Base-by-base conservation (phyloP, 2,797 vertebrate species). In the Triplophysa bombifrons region DNA sequence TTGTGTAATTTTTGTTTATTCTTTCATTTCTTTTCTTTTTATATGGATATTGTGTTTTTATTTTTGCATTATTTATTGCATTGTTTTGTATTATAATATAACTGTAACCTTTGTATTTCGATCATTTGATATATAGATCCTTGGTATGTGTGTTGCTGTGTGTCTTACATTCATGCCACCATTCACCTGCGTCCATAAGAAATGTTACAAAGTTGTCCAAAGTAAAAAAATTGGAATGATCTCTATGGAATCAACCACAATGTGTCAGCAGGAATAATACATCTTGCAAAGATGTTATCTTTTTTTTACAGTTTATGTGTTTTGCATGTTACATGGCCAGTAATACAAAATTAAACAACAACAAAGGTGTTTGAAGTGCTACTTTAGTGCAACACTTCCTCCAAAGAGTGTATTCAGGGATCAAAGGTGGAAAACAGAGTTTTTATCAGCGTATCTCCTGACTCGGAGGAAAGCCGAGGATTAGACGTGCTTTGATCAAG, bases 361-460 rank as follows among this genome's bases (percentile, higher is more conserved):
- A 74, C 72, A 69, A 83, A 71, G 44, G 65, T 19, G 65, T 77
- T 27, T 79, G 46, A 72, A 74, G 74, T 71, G 63, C 65, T 78
- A 67, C 53, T 76, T 79, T 30, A 71, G 71, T 25, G 64, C 63
- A 41, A 58, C 71, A 78, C 82, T 84, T 84, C 80, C 80, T 82
- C 38, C 22, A 51, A 66, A 76, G 74, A 60, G 50, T 73, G 84
- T 80, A 73, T 76, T 82, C 68, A 78, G 72, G 78, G 78, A 77
- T 71, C 80, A 82, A 85, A 85, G 84, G 82, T 85, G 80, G 53
- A 70, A 65, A 67, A 68, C 61, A 58, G 22, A 56, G 50, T 53
- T 73, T 75, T 82, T 83, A 84, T 84, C 83, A 80, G 69, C 17
- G 58, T 76, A 64, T 25, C 67, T 73, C 48, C 10, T 76, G 72